Percentiles rank a stretch among this genome's conserved stretches.
Evolutionary conservation across 1,140 invertebrate species (phyloP).

Genomic region (Asbolus verrucosus): DNA sequence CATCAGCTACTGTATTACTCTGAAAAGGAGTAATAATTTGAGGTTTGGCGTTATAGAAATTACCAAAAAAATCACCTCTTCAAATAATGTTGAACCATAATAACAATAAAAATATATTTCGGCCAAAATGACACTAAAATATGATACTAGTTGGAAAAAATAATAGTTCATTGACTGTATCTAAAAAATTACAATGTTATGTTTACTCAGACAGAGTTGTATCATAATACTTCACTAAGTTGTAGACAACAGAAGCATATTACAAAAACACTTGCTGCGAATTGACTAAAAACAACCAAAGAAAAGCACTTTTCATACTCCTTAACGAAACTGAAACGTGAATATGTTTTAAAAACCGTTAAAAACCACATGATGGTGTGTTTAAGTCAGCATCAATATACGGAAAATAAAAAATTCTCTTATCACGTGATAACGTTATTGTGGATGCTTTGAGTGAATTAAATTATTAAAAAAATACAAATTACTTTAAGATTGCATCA

Average conservation of each 20-base stretch:
- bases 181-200: slow-evolving; percentile 16
- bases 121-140: background rate
- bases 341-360: background rate
- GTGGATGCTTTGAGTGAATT: no score
- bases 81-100: slow-evolving; percentile 56
- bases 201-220: background rate
- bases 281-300: background rate
- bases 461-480: no score
- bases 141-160: slow-evolving; percentile 6
- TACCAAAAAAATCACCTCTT: slow-evolving; percentile 32
- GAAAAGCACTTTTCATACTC: slow-evolving; percentile 16
- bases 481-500: slow-evolving; percentile 14
- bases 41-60: background rate
- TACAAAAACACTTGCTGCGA: slow-evolving; percentile 17
- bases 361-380: no score
- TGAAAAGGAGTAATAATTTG: slow-evolving; percentile 32
- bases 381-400: background rate
- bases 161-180: slow-evolving; percentile 1
- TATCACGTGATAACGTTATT: no score
- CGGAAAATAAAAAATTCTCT: background rate
- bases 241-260: slow-evolving; percentile 28
- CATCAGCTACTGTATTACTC: slow-evolving; percentile 46
- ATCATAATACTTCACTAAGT: slow-evolving; percentile 2
- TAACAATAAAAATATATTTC: slow-evolving; percentile 46
- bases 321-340: slow-evolving; percentile 6